These are phyloP conservation scores for Hippocampus abdominalis DNA, from an alignment of 2,113 vertebrate genomes.

Conservation along the genomic window DNA sequence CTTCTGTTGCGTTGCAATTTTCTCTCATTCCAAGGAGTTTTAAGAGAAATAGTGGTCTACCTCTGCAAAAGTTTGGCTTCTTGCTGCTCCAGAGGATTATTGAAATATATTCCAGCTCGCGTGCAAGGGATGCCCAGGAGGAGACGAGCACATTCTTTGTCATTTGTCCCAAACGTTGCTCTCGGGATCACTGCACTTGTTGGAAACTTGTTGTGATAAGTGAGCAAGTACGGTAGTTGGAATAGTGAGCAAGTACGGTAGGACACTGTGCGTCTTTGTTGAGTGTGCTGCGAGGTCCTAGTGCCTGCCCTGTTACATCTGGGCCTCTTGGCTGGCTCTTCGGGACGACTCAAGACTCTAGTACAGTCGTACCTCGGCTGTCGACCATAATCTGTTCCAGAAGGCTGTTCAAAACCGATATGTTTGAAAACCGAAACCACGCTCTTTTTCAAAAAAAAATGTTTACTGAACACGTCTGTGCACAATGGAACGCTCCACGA, in stretches of 20 bases:
- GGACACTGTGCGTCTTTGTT: conserved; percentile 35
- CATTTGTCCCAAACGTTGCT: conserved; percentile 51
- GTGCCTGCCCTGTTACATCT: conserved; percentile 38
- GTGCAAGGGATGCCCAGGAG: conserved; percentile 32
- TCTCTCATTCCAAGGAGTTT: conserved; percentile 22
- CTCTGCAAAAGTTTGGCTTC: conserved; percentile 38
- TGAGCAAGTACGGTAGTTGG: conserved; percentile 41
- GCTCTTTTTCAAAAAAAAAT: too few species aligned
- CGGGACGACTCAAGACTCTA: background rate
- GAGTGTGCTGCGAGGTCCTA: conserved; percentile 66
- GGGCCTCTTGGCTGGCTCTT: background rate
- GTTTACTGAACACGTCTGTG: too few species aligned
- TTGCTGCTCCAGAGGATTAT: conserved; percentile 30
- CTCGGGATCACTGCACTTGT: conserved; percentile 63
- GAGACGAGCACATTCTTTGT: conserved; percentile 20
- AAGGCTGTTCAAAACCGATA: too few species aligned
- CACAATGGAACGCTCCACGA: too few species aligned
- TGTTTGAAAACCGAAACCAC: too few species aligned
- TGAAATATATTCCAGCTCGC: conserved; percentile 55
- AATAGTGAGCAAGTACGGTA: conserved; percentile 53
- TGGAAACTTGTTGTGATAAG: conserved; percentile 70
- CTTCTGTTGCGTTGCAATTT: background rate
- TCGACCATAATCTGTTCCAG: too few species aligned
- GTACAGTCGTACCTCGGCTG: too few species aligned
- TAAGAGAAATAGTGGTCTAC: conserved; percentile 42